Base-by-base conservation (phyloP, 1,140 invertebrate species). In the Diorhabda elongata region DNA sequence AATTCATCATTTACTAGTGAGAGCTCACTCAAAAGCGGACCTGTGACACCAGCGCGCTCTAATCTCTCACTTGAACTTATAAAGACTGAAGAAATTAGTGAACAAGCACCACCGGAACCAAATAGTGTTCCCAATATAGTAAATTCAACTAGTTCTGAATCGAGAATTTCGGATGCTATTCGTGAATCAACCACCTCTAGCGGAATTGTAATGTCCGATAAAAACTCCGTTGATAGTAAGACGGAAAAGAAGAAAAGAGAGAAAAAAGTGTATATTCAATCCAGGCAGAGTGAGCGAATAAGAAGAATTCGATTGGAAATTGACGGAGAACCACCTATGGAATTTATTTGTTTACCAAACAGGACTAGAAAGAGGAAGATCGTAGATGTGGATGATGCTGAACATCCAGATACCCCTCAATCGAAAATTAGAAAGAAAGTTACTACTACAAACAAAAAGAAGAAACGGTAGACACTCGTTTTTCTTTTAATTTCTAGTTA, bases 1-100 rank as follows among this genome's bases (percentile, higher is more conserved):
- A 76, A 75, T 42, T 79, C 78, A 4, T 81, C 77, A 64, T 79
- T 80, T 56, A 79, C 75, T 6, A 80, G 78, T 69, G 78, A 80
- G 59, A 71, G 74, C 45, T 80, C 79, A 4, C 47, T 76, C 6
- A 79, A 79, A 62, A 76, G 72, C 44, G 71, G 64, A 11, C 66
- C 76, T 3, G 69, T 60, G 9, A 77, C 76, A 0, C 74, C 75
- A n/a, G 56, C 73, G 2, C 65, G 73, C 43, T 68, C 64, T 5
- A 74, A 77, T 70, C 58, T 72, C 7, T 74, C 74, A n/a, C 47
- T 76, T 9, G 76, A 79, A 61, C 26, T 73, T 44, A 77, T 75
- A 72, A 78, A 76, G 73, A 75, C 75, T 69, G 75, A 76, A 47
- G 69, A 71, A 11, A 44, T 52, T n/a, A n/a, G 2, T n/a, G 47